Conservation (phyloP, 2,113 vertebrate genomes). For the Odocoileus hemionus region DNA sequence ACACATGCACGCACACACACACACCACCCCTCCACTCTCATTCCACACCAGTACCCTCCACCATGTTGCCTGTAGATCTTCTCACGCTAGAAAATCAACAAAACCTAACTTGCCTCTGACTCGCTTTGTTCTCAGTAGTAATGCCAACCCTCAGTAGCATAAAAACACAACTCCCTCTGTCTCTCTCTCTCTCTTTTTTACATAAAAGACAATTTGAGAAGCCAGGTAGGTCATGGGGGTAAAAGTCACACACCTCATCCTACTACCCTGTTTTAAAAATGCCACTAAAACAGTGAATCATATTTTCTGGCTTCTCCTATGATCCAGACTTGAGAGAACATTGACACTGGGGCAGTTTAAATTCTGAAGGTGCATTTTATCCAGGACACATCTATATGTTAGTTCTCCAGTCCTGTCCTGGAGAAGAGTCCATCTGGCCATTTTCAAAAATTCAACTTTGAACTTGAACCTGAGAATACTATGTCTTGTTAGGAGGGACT, state of each 20-base stretch:
- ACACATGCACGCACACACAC: background rate
- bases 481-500: background rate
- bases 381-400: background rate
- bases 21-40: background rate
- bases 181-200: background rate
- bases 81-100: background rate
- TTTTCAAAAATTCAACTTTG: background rate
- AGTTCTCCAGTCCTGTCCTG: background rate
- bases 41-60: too few species aligned
- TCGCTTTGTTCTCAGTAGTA: background rate
- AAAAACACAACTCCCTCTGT: background rate
- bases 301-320: background rate
- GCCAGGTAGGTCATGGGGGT: accelerated
- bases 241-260: background rate
- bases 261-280: background rate
- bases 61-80: background rate
- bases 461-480: background rate
- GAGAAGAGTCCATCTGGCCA: background rate
- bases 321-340: background rate
- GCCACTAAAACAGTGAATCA: background rate
- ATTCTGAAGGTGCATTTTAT: background rate
- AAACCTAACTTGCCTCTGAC: background rate
- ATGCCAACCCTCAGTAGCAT: background rate
- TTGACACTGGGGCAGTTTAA: background rate
- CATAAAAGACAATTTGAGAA: background rate